phyloP scores from a whole-genome alignment of 2,113 vertebrate species.

The Phalacrocorax aristotelis region DNA sequence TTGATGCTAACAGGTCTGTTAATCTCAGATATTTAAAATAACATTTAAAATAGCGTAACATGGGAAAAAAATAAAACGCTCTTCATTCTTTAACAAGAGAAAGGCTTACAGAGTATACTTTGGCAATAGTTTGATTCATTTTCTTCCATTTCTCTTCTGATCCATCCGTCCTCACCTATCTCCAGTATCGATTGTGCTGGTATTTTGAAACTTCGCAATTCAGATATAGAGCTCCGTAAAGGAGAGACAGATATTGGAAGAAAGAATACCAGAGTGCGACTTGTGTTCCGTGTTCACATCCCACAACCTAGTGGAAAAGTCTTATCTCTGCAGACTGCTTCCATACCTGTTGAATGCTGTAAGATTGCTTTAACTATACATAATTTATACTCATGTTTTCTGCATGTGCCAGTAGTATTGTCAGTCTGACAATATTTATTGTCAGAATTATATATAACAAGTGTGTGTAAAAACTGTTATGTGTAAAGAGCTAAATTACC shows the following conservation, averaged over 20 bases:
- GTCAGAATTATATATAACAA: background rate
- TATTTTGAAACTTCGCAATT: constrained; percentile 97
- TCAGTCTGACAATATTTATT: background rate
- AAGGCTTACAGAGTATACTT: background rate
- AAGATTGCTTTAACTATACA: constrained; percentile 70
- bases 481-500: background rate
- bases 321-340: constrained; percentile 91
- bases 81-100: background rate
- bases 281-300: constrained; percentile 97
- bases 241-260: constrained; percentile 98
- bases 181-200: constrained; percentile 96
- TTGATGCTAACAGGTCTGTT: background rate
- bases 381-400: background rate
- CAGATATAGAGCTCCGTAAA: constrained; percentile 97
- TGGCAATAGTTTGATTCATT: background rate
- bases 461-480: background rate
- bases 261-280: constrained; percentile 96
- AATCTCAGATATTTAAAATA: background rate
- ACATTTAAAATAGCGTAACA: background rate
- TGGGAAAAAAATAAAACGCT: background rate
- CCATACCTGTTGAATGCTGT: constrained; percentile 99
- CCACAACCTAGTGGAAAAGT: constrained; percentile 94
- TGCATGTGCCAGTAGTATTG: background rate
- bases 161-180: background rate
- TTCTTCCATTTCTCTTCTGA: constrained; percentile 7